These are phyloP conservation scores for Silurus aristotelis DNA, from an alignment of 2,797 vertebrate species.

Conservation along the genomic window DNA sequence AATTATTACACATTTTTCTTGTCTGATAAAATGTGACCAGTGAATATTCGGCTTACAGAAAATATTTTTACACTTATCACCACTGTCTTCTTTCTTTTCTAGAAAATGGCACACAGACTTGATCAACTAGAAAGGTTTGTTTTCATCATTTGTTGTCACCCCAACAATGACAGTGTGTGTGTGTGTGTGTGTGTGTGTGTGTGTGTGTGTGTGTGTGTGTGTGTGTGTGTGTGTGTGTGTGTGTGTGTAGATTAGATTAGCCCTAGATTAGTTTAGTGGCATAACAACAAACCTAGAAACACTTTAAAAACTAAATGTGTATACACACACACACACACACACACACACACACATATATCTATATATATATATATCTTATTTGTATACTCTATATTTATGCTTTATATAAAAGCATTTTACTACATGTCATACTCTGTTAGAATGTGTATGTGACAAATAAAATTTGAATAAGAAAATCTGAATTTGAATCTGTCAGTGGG, in stretches of 20 bases:
- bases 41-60: not conserved
- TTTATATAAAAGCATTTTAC: too few species aligned
- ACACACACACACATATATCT: too few species aligned
- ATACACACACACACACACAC: too few species aligned
- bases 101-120: conserved; percentile 46
- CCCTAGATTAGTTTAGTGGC: not conserved
- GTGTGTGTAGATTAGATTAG: too few species aligned
- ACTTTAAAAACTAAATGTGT: not conserved
- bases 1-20: not conserved
- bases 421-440: too few species aligned
- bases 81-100: not conserved
- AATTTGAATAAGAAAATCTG: too few species aligned
- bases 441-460: too few species aligned
- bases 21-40: not conserved
- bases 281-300: not conserved
- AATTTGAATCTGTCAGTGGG: not conserved
- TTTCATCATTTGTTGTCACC: not conserved
- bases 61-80: not conserved
- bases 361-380: too few species aligned
- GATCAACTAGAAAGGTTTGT: conserved; percentile 54
- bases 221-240: not conserved
- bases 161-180: not conserved
- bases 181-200: not conserved
- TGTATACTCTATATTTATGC: too few species aligned
- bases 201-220: conserved; percentile 1